Conservation (phyloP, 1,140 invertebrate genomes). For the Ceratosolen solmsi region DNA sequence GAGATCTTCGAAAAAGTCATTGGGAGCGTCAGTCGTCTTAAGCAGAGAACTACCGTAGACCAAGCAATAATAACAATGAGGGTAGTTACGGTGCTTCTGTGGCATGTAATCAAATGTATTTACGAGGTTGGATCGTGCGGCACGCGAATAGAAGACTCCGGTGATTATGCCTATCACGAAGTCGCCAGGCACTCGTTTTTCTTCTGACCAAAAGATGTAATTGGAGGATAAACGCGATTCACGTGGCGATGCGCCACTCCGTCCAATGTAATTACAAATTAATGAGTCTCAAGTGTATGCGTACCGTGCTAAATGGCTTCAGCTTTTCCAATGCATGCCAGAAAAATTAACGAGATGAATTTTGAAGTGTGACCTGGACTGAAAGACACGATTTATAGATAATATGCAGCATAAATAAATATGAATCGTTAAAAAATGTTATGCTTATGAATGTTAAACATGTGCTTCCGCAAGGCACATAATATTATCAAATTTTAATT, state of each 20-base stretch:
- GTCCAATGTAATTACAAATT: slow-evolving; percentile 26
- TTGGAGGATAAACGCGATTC: slow-evolving; percentile 26
- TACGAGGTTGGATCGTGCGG: slow-evolving; percentile 11
- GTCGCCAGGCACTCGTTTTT: not conserved
- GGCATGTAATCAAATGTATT: slow-evolving; percentile 39
- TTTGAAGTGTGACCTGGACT: too few relatives aligned
- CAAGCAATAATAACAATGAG: slow-evolving; percentile 12
- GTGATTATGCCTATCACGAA: slow-evolving; percentile 24
- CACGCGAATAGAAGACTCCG: slow-evolving; percentile 23
- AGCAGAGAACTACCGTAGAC: not conserved
- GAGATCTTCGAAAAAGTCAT: slow-evolving; percentile 3
- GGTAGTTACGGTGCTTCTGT: not conserved
- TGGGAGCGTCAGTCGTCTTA: not conserved
- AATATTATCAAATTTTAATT: too few relatives aligned
- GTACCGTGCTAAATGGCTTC: not conserved
- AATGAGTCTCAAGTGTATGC: slow-evolving; percentile 16
- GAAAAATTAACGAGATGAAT: not conserved
- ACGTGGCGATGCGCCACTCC: slow-evolving; percentile 4
- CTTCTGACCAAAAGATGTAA: slow-evolving; percentile 12
- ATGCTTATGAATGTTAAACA: too few relatives aligned
- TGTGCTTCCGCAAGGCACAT: too few relatives aligned
- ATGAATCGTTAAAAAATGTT: too few relatives aligned
- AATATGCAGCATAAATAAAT: too few relatives aligned
- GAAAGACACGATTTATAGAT: too few relatives aligned
- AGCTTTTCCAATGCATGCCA: not conserved